Percentiles rank a stretch among this genome's conserved stretches.
phyloP scores from a whole-genome alignment of 30 jellyfish, hydroid and myxozoan species.

The Aurelia sp. region DNA sequence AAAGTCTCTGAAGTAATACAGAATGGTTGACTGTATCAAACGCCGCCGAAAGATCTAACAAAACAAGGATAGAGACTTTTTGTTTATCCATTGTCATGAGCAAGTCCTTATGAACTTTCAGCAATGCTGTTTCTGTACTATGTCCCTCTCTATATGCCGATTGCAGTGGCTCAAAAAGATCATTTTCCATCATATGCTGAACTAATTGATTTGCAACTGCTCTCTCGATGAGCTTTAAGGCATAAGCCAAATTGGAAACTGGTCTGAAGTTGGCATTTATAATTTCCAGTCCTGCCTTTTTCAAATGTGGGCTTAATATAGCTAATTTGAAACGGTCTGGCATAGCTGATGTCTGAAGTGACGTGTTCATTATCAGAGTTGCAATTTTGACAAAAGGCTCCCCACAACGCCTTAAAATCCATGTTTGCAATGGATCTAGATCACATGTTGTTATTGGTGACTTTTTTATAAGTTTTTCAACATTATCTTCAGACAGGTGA shows the following conservation, averaged over 20 bases:
- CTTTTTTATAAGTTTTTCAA: constrained; percentile 13
- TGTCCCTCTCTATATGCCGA: constrained; percentile 50
- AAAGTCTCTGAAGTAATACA: constrained; percentile 12
- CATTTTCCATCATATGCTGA: constrained; percentile 61
- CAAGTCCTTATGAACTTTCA: constrained; percentile 40
- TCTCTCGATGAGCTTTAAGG: constrained; percentile 47
- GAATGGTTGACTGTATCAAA: constrained; percentile 61
- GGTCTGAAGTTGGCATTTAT: constrained; percentile 6
- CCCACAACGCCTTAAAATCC: constrained; percentile 34
- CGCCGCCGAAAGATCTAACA: constrained; percentile 59
- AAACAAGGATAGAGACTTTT: constrained; percentile 25
- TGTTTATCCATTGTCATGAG: constrained; percentile 29
- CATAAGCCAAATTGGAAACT: constrained; percentile 31
- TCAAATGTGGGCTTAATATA: constrained; percentile 30
- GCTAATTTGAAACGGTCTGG: constrained; percentile 47
- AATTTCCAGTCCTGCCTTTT: constrained; percentile 51
- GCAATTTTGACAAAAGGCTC: constrained; percentile 11
- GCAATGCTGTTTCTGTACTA: constrained; percentile 22
- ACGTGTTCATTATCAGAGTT: constrained; percentile 19
- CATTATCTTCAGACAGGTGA: constrained; percentile 27
- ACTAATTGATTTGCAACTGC: constrained; percentile 51
- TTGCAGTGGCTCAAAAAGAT: constrained; percentile 54
- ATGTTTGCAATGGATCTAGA: constrained; percentile 37
- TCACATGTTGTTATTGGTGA: constrained; percentile 42
- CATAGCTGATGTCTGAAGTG: constrained; percentile 39